These are phyloP conservation scores for Acleris cristana DNA, from an alignment of 2,888 invertebrate genomes.

Conservation along the genomic window DNA sequence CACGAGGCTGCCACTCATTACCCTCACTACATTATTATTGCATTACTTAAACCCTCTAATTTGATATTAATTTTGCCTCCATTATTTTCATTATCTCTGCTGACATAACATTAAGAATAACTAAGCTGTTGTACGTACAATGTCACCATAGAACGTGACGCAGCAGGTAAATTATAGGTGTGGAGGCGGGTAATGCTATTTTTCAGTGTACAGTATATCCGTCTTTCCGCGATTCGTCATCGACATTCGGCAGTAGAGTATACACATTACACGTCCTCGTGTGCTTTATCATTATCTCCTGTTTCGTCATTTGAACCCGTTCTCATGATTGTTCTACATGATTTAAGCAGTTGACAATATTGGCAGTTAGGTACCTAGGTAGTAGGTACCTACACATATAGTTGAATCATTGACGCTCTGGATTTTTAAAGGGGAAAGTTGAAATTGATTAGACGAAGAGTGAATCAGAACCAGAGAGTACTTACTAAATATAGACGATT, in stretches of 20 bases:
- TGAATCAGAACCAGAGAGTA: background rate
- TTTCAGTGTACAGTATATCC: conserved; percentile 64
- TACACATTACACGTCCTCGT: conserved; percentile 3
- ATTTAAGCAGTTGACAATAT: background rate
- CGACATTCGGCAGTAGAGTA: conserved; percentile 18
- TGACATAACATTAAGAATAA: conserved; percentile 72
- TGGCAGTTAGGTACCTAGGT: too few species aligned
- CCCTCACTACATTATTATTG: conserved; percentile 67
- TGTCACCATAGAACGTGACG: conserved; percentile 67
- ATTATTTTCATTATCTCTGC: conserved; percentile 80
- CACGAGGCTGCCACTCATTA: conserved; percentile 67
- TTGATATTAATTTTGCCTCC: conserved; percentile 77
- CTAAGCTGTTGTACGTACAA: conserved; percentile 67
- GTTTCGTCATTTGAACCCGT: conserved; percentile 7
- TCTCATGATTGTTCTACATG: background rate
- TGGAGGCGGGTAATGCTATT: conserved; percentile 55
- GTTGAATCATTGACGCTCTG: background rate
- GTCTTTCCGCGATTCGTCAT: conserved; percentile 50
- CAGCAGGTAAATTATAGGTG: conserved; percentile 73
- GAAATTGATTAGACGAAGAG: background rate
- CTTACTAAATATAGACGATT: background rate
- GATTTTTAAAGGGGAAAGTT: background rate
- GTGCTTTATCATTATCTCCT: conserved; percentile 28
- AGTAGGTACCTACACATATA: background rate
- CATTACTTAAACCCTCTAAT: conserved; percentile 79